Evolutionary conservation across 2,797 vertebrate genomes (phyloP), one percentile per base, ranked within the genome.

Genomic region (Lycodopsis pacificus): DNA sequence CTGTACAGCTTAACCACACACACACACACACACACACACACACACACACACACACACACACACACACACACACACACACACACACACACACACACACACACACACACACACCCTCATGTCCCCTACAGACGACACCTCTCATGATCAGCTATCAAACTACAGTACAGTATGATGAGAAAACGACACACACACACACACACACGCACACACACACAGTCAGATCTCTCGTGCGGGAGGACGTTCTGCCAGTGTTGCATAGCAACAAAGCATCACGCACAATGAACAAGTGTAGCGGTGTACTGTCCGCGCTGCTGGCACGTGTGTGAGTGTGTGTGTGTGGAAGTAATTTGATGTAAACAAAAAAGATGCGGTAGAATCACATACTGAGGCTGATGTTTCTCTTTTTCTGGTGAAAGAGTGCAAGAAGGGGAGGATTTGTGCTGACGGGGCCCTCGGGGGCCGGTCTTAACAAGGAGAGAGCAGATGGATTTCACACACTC

Each of bases 171-270:
- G 54, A 32, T 58, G 27, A 49, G 15, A 54, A 69, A 40, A 49
- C 4, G 27, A 49, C 32, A 30, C 5, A 30, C 3, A 30, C 30
- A 30, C 30, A 30, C 30, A 30, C 30, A 30, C 30, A 30, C 30
- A 30, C 5, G 5, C 30, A 30, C 30, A 64, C 6, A 77, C 53
- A 71, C 69, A 70, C 74, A 79, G 44, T 58, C 72, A 53, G 49
- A 74, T 73, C 27, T 49, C n/a, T 65, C 12, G 54, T 54, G 36
- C 34, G 27, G 53, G 53, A 34, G 32, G 84, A 71, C 76, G 78
- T 66, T 53, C 27, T 85, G 71, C 49, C 70, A 73, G 54, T 51
- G 88, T 89, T 88, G 82, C 90, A 72, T 77, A 80, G 87, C 83
- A 89, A 91, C 89, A 87, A 79, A 71, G 79, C 82, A 79, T 83